Conservation (phyloP, 37 sponge, comb jelly and placozoan species). For the Diacarnus erythraeanus region DNA sequence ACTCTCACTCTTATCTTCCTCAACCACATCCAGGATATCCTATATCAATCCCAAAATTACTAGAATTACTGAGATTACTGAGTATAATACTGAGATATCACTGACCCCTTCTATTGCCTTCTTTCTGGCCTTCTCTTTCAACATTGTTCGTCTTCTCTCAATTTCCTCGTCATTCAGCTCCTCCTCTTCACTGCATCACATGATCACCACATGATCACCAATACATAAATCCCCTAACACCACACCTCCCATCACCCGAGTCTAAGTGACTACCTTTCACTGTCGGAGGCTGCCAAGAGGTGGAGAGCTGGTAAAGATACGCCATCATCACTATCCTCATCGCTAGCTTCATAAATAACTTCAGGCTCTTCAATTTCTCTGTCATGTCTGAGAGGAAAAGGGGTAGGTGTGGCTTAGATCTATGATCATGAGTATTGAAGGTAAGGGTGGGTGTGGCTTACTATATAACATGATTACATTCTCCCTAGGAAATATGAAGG, state of each 20-base stretch:
- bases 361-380: constrained; percentile 60
- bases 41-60: constrained; percentile 5
- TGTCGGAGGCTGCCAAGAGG: constrained; percentile 10
- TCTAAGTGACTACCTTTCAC: constrained; percentile 31
- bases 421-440: too few relatives aligned
- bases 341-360: constrained; percentile 48
- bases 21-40: constrained; percentile 59
- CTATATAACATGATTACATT: too few relatives aligned
- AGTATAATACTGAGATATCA: neutral
- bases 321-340: constrained; percentile 27
- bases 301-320: neutral
- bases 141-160: constrained; percentile 52
- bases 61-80: neutral
- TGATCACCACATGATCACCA: neutral
- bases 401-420: neutral
- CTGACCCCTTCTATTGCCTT: constrained; percentile 43
- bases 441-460: too few relatives aligned
- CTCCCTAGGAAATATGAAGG: too few relatives aligned
- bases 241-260: neutral
- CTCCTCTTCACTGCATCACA: constrained; percentile 53
- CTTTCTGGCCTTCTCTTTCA: constrained; percentile 54
- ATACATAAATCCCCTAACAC: neutral
- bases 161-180: constrained; percentile 69
- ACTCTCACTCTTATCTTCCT: constrained; percentile 56
- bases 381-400: neutral